Evolutionary conservation across 2,888 invertebrate genomes (phyloP).

Genomic region (Gasteruption jaculator): DNA sequence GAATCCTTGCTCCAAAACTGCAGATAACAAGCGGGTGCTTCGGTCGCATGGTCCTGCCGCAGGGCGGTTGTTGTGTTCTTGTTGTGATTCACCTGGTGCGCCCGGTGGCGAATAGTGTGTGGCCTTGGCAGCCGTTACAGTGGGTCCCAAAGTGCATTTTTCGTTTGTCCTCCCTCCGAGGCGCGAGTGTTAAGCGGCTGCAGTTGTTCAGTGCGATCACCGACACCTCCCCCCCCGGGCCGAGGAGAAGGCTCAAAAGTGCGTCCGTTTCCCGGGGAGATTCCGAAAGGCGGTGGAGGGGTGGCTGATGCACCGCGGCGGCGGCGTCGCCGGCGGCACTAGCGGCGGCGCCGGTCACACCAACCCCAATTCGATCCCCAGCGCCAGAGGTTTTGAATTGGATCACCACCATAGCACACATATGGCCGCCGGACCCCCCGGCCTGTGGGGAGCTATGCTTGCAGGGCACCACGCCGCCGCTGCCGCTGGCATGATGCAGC

Average conservation of each 20-base stretch:
- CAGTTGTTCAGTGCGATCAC: constrained; percentile 3
- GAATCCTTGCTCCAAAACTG: constrained; percentile 4
- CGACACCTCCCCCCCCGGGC: not conserved
- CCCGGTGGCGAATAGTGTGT: too few species aligned
- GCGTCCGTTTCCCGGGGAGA: constrained; percentile 34
- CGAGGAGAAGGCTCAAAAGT: constrained; percentile 28
- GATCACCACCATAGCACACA: constrained; percentile 53
- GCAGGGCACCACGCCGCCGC: constrained; percentile 54
- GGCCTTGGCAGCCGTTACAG: too few species aligned
- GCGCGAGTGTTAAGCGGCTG: too few species aligned
- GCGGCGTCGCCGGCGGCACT: constrained; percentile 70
- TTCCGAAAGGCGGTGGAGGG: constrained; percentile 48
- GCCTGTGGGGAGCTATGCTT: constrained; percentile 49
- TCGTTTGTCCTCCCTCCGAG: too few species aligned
- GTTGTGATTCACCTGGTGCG: too few species aligned
- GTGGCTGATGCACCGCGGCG: constrained; percentile 73
- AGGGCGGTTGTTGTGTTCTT: constrained; percentile 16
- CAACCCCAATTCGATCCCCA: constrained; percentile 53
- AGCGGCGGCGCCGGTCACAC: constrained; percentile 45
- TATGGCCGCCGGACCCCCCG: constrained; percentile 41
- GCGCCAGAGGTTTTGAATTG: constrained; percentile 45
- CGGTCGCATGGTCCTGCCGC: constrained; percentile 11
- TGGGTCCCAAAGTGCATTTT: too few species aligned
- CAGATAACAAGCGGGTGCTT: too few species aligned
- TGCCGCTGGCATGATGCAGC: constrained; percentile 61